Base-by-base conservation (phyloP, 2,888 invertebrate species). In the Meiosimyza platycephala region DNA sequence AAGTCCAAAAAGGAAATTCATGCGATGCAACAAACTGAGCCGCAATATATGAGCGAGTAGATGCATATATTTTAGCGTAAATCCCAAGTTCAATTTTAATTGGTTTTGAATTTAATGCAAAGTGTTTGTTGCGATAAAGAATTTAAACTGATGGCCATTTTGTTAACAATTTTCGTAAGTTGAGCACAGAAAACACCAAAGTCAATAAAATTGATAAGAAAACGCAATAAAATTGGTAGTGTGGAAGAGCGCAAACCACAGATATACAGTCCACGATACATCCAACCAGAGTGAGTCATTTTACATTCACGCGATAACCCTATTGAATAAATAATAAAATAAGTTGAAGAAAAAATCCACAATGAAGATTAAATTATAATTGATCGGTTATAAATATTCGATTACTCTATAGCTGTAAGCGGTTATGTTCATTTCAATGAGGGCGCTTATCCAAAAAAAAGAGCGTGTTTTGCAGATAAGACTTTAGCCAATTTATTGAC, bases 111-210 rank as follows among this genome's bases (percentile, higher is more conserved):
- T 81, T 84, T 82, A 83, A 82, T 81, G 83, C 80, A 78, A 80
- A 79, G 78, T 77, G 78, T 77, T 69, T 72, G 70, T 75, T 64
- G 72, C 72, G 83, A 83, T 83, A 83, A 83, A 80, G 81, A 83
- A 81, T 82, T 83, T 84, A 82, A 84, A 83, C 83, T 83, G 84
- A 83, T 83, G 83, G 82, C 81, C 81, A 84, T 82, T 83, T 82
- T 82, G 83, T 83, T 83, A 83, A 83, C 83, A 84, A 84, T 84
- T 40, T 83, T 82, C 82, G 83, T 83, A 81, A 82, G 79, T 77
- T 79, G 76, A 79, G 78, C 74, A 74, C 62, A 72, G 65, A 76
- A 70, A 77, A 69, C 67, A 74, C 74, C 71, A 67, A 76, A 74
- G 75, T 73, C 77, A 79, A 81, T 83, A 83, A 83, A 83, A 83